Base-by-base conservation (phyloP, 2,797 vertebrate species). In the Liasis olivaceus region DNA sequence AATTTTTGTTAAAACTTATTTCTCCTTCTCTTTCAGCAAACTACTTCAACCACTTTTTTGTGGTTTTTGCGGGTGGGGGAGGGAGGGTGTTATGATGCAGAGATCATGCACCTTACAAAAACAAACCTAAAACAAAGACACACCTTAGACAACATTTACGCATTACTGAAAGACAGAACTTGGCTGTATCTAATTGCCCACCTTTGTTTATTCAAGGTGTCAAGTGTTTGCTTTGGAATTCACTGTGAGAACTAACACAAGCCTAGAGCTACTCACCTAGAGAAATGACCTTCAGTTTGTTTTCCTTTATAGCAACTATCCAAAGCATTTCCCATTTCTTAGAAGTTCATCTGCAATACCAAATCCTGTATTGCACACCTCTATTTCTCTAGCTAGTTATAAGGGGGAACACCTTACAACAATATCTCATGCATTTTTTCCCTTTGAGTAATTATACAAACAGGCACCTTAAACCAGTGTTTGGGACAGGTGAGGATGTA, bases 131-230 rank as follows among this genome's bases (percentile, higher is more conserved):
- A 17, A 60, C n/a, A 93, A 87, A 93, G 1, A 58, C 94, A 96
- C 93, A 42, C 42, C 24, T 88, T 92, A 87, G 54, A 85, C 87
- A 97, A 94, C 90, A 94, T 92, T 94, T 94, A 94, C 90, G 90
- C 64, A n/a, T 93, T 60, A 36, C 58, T 96, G 93, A 96, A 95
- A 96, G 26, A 89, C 90, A 93, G 0, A 63, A 92, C 95, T 95
- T 87, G 20, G 90, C 91, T 95, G 94, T 90, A 91, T 95, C 81
- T 91, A 91, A 94, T 95, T 97, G 97, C 97, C 96, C 95, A 81
- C 63, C 5, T 95, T 92, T 98, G 97, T 98, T 98, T 98, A 96
- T 94, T 91, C 91, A 98, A 96, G 97, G 97, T 97, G 97, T 97
- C 94, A 96, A 94, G 93, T 95, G 92, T 97, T 96, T 97, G 94